phyloP scores from a whole-genome alignment of 2,797 vertebrate species.

The Mus spretus region DNA sequence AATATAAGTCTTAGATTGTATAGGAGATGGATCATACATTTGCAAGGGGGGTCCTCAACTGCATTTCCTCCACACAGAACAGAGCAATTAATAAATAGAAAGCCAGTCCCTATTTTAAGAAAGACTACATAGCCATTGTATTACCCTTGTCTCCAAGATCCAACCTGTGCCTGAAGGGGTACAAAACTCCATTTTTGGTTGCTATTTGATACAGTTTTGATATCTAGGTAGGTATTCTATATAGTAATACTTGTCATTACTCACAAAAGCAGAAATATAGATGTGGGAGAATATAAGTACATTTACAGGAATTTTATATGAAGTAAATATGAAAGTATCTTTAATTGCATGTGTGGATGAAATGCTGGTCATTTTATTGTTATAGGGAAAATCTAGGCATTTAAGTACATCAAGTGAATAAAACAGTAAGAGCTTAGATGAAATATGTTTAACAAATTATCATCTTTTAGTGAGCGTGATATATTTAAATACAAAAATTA shows the following conservation, averaged over 20 bases:
- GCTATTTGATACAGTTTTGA: neutral
- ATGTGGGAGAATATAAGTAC: neutral
- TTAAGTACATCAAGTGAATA: slow-evolving; percentile 8
- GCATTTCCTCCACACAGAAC: neutral
- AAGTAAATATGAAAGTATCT: slow-evolving; percentile 8
- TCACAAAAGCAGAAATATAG: neutral
- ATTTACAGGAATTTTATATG: neutral
- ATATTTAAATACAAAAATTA: slow-evolving; percentile 10
- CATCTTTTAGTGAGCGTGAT: neutral
- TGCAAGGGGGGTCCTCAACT: neutral
- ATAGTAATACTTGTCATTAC: neutral
- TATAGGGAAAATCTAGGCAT: neutral
- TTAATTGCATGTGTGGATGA: neutral
- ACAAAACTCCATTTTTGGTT: neutral
- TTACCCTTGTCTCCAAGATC: neutral
- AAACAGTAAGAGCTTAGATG: neutral
- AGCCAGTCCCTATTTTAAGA: neutral
- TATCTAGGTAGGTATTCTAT: neutral
- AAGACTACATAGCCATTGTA: neutral
- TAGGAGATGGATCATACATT: slow-evolving; percentile 19
- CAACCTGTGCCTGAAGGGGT: neutral
- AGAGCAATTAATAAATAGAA: neutral
- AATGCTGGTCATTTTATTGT: neutral
- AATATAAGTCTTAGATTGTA: neutral
- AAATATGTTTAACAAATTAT: neutral